Conservation (phyloP, 64 coral and sea anemone genomes). For the Anthopleura sola region DNA sequence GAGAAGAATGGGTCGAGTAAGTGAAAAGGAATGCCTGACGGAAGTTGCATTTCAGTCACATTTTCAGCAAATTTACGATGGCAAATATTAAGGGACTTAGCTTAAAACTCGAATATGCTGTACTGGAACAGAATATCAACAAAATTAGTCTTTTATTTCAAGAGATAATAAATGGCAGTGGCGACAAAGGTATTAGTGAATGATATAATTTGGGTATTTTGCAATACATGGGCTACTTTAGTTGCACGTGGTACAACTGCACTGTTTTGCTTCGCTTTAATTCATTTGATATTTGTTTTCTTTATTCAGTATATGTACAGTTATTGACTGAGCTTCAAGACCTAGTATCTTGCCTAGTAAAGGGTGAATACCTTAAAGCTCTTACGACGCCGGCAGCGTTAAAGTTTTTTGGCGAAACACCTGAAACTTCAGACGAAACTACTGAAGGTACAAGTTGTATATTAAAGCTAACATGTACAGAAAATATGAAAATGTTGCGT, state of each 20-base stretch:
- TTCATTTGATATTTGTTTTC: not conserved
- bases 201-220: not conserved
- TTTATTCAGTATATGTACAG: not conserved
- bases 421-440: not conserved
- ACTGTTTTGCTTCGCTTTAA: not conserved
- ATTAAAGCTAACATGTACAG: not conserved
- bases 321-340: not conserved
- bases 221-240: not conserved
- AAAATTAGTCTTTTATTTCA: constrained; percentile 5
- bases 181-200: not conserved
- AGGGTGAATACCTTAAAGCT: not conserved
- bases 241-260: not conserved
- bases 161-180: not conserved
- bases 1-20: not conserved
- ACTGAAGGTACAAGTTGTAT: not conserved
- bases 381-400: not conserved
- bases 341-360: not conserved
- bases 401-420: not conserved
- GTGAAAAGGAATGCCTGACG: not conserved
- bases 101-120: constrained; percentile 30
- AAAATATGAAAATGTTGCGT: not conserved
- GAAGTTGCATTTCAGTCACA: not conserved
- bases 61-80: not conserved
- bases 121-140: not conserved
- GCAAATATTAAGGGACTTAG: not conserved